phyloP scores from a whole-genome alignment of 2,113 vertebrate genomes.

The Ceuthmochares aereus region DNA sequence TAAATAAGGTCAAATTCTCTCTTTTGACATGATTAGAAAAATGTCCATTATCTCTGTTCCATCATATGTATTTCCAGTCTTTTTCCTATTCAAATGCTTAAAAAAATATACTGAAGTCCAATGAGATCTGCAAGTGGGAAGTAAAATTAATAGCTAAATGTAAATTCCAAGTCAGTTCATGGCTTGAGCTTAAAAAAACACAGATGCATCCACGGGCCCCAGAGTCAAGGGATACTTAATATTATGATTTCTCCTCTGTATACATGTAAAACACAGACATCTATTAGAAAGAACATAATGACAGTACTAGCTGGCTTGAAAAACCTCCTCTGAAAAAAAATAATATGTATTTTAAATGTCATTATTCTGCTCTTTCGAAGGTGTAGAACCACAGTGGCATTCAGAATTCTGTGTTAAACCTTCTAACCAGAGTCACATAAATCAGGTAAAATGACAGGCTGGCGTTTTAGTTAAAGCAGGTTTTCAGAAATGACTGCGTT shows the following conservation, averaged over 20 bases:
- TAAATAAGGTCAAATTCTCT: not conserved
- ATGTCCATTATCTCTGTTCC: not conserved
- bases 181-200: not conserved
- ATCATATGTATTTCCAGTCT: not conserved
- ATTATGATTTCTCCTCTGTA: not conserved
- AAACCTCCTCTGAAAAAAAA: not conserved
- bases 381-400: not conserved
- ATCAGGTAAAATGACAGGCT: slow-evolving; percentile 11
- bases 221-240: not conserved
- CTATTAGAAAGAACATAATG: not conserved
- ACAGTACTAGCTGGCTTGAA: not conserved
- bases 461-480: not conserved
- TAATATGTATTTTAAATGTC: not conserved
- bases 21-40: not conserved
- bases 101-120: not conserved
- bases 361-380: not conserved
- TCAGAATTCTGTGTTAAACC: not conserved
- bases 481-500: not conserved
- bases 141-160: not conserved
- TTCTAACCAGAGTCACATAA: not conserved
- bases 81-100: not conserved
- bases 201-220: no score
- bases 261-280: not conserved
- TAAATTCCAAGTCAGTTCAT: not conserved
- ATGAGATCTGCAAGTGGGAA: not conserved